These are phyloP conservation scores for Pomatorhinus ruficollis DNA, from an alignment of 2,113 vertebrate species.

Conservation along the genomic window DNA sequence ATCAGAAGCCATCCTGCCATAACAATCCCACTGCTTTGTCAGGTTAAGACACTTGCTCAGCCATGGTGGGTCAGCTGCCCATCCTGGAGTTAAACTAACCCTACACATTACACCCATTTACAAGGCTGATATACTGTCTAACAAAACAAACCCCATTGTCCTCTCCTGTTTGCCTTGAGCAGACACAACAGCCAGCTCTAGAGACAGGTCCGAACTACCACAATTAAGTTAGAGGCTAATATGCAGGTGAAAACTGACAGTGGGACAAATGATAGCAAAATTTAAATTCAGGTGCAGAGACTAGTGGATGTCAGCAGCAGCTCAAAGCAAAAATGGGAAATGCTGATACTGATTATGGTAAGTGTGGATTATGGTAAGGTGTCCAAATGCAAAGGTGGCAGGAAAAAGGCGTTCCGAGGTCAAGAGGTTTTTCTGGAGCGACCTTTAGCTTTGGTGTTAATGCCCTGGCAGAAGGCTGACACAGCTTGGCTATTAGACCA, in stretches of 20 bases:
- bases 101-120: background rate
- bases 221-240: background rate
- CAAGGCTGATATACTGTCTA: background rate
- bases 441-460: background rate
- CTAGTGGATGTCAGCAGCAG: background rate
- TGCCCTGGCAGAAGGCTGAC: background rate
- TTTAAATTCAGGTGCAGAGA: fast-evolving
- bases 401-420: background rate
- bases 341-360: background rate
- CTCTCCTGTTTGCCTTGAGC: background rate
- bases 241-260: background rate
- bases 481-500: background rate
- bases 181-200: background rate
- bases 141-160: background rate
- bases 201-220: background rate
- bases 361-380: background rate
- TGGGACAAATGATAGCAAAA: background rate
- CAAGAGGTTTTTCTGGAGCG: background rate
- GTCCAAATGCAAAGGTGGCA: background rate
- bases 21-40: fast-evolving
- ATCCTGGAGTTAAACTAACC: background rate
- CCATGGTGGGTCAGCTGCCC: background rate
- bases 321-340: background rate
- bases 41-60: background rate
- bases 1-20: background rate